phyloP scores from a whole-genome alignment of 2,797 vertebrate genomes.

The Vipera ursinii region DNA sequence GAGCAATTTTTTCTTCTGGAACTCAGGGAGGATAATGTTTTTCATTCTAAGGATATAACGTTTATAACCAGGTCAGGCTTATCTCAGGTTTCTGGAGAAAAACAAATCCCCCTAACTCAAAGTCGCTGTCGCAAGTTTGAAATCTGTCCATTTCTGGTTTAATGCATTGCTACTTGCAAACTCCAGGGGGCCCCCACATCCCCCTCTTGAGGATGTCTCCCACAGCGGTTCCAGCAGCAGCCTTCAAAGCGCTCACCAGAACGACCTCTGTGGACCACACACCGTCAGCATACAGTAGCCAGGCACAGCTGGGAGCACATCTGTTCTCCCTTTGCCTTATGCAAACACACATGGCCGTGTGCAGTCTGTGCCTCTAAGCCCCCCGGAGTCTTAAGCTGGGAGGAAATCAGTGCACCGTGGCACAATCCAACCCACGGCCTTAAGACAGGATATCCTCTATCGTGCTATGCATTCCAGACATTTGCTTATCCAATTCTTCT shows the following conservation, averaged over 20 bases:
- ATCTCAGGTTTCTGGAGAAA: not conserved
- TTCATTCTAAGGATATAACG: not conserved
- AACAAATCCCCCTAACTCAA: not conserved
- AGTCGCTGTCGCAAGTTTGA: not conserved
- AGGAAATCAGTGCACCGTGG: not conserved
- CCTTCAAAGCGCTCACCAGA: slow-evolving; percentile 13
- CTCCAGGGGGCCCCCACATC: not conserved
- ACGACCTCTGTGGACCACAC: slow-evolving; percentile 32
- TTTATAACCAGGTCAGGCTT: not conserved
- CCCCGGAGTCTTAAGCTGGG: not conserved
- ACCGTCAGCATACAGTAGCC: slow-evolving; percentile 32
- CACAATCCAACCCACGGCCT: not conserved
- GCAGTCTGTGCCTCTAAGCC: slow-evolving; percentile 14
- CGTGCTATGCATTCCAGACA: not conserved
- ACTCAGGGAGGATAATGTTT: not conserved
- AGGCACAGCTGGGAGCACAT: slow-evolving; percentile 34
- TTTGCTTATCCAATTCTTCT: not conserved
- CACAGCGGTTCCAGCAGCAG: slow-evolving; percentile 1
- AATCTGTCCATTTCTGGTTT: not conserved
- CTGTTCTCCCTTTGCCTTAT: slow-evolving; percentile 36
- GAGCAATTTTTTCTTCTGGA: not conserved
- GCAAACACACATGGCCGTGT: slow-evolving; percentile 22
- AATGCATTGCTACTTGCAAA: not conserved
- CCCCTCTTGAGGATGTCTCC: slow-evolving; percentile 3
- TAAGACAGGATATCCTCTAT: slow-evolving; percentile 31